phyloP scores from a whole-genome alignment of 2,113 vertebrate species.

The Charina bottae region DNA sequence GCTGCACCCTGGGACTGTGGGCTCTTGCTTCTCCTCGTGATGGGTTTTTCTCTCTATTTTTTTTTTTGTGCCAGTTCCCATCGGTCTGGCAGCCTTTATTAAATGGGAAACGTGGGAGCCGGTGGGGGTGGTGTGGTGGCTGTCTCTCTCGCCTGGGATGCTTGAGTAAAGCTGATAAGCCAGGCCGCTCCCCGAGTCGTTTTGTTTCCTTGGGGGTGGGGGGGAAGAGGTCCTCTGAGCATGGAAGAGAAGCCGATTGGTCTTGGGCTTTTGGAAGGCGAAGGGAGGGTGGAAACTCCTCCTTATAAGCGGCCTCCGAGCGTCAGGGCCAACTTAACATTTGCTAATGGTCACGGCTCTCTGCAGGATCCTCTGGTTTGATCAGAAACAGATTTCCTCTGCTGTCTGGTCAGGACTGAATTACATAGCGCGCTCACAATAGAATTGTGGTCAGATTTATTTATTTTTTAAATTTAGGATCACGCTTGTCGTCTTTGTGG shows the following conservation, averaged over 20 bases:
- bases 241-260: not conserved
- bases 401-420: not conserved
- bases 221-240: not conserved
- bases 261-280: not conserved
- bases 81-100: not conserved
- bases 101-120: not conserved
- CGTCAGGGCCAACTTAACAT: not conserved
- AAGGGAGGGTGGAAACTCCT: not conserved
- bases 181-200: not conserved
- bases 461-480: not conserved
- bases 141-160: not conserved
- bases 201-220: not conserved
- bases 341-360: not conserved
- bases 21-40: not conserved
- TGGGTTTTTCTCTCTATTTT: not conserved
- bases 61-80: not conserved
- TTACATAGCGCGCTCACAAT: not conserved
- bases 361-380: not conserved
- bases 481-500: not conserved
- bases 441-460: not conserved
- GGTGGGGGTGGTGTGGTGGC: too few species aligned
- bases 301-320: not conserved
- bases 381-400: not conserved
- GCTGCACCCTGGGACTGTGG: not conserved
- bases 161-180: constrained; percentile 2